Base-by-base conservation (phyloP, 2,797 vertebrate species). In the Ataeniobius toweri region DNA sequence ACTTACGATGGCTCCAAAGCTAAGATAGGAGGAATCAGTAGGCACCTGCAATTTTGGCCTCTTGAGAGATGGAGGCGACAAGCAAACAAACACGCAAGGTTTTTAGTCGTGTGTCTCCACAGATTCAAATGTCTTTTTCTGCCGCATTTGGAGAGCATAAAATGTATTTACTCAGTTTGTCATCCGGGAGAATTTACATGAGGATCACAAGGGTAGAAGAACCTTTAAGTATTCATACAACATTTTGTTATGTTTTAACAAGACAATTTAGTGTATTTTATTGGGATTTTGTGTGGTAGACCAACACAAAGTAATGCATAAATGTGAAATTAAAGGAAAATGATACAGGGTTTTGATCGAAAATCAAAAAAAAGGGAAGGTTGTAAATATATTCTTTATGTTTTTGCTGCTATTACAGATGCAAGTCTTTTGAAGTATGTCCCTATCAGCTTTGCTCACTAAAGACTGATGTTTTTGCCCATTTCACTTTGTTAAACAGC, bases 1-100 rank as follows among this genome's bases (percentile, higher is more conserved):
- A 89, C 88, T 92, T 88, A 90, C 87, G 88, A 69, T 65, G 65
- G 85, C 79, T 74, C 69, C 85, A 75, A 85, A 90, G 83, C 75
- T 75, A 7, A 81, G 82, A 85, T 83, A 44, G 58, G 76, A 70
- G 74, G 85, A 87, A 90, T 91, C 88, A 88, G 89, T 84, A 79
- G 79, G 77, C 73, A 74, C 39, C 56, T 12, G 79, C 77, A 83
- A 84, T 83, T 87, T 89, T 73, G 76, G 81, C 86, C 88, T 86
- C 83, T 89, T 83, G 83, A 91, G 80, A 74, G 84, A 78, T 59
- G 58, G 74, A 77, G 81, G 82, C 79, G 51, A 74, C 6, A 72
- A 86, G 89, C 83, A 89, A 93, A 93, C 88, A 92, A 89, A 90
- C 46, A 80, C 1, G 18, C 51, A 0, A 59, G 79, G 67, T 78